These are phyloP conservation scores for Steromphala cineraria DNA, from an alignment of 2,888 invertebrate species.

Conservation along the genomic window DNA sequence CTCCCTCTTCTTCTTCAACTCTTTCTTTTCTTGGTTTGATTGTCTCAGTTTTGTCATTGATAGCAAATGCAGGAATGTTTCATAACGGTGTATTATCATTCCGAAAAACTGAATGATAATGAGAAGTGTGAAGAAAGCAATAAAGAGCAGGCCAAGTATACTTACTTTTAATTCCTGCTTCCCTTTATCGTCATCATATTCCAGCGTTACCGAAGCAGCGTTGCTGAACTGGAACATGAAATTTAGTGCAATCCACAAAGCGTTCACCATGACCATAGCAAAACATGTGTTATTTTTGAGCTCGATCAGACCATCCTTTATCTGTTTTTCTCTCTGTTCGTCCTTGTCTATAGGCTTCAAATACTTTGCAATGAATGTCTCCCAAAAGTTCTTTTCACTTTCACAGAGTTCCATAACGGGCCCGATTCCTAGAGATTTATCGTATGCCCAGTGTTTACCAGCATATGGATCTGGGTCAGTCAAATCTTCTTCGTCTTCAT, in stretches of 20 bases:
- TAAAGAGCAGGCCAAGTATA: constrained; percentile 63
- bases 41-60: constrained; percentile 57
- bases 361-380: constrained; percentile 86
- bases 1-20: not conserved
- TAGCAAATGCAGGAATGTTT: constrained; percentile 68
- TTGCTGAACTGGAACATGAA: constrained; percentile 60
- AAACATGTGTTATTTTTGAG: constrained; percentile 87
- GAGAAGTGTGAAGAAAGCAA: constrained; percentile 62
- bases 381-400: constrained; percentile 93
- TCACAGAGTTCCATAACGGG: constrained; percentile 43
- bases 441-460: constrained; percentile 63
- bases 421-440: constrained; percentile 57
- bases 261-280: constrained; percentile 95
- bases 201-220: not conserved
- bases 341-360: constrained; percentile 94
- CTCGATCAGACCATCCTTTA: constrained; percentile 83
- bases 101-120: constrained; percentile 68
- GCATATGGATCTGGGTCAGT: constrained; percentile 39
- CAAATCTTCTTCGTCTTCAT: not conserved
- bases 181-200: not conserved
- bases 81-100: constrained; percentile 72
- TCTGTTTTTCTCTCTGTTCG: constrained; percentile 79
- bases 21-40: not conserved
- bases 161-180: constrained; percentile 40
- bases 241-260: constrained; percentile 93